Evolutionary conservation across 2,113 vertebrate genomes (phyloP), one percentile per base, ranked within the genome.

Genomic region (Mesitornis unicolor): DNA sequence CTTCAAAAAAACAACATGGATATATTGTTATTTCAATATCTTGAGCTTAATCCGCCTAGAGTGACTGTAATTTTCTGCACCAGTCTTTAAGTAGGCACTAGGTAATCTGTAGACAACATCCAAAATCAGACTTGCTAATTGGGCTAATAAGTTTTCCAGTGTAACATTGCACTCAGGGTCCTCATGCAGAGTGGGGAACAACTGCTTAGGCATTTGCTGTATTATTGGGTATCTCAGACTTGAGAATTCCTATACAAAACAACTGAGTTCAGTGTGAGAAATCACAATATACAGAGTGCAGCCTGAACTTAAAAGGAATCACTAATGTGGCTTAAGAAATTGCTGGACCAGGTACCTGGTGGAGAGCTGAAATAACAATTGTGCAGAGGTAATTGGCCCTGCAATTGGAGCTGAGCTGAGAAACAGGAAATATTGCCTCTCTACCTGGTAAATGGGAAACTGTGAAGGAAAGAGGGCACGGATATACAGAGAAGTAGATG

Each of bases 291-390:
- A 92, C 0, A 6, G 38, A 78, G 29, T 63, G 47, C 56, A 94
- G 69, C 9, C 51, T 87, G 88, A 78, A 93, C 70, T 83, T 3
- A 0, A 86, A 88, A 96, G 67, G 69, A 95, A 75, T 94, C 69
- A 42, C 42, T 91, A 93, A 94, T 47, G 68, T 89, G 76, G 36
- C 50, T 96, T 48, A 88, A 90, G 79, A 96, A 96, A 94, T 60
- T 87, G 50, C 61, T 87, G 84, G 86, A 87, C 54, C 2, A 14
- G 73, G 54, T 90, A 95, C 86, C 71, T 13, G 6, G 29, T 51
- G 31, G 56, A 84, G 71, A 95, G 42, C 68, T 95, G 79, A 69
- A 95, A 92, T 91, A 88, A 92, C 89, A 90, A 64, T 60, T 91
- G 83, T 82, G 48, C 54, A 82, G 83, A 83, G 45, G 88, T 94